Evolutionary conservation across 1,140 invertebrate genomes (phyloP), one percentile per base, ranked within the genome.

Genomic region (Calephelis nemesis): DNA sequence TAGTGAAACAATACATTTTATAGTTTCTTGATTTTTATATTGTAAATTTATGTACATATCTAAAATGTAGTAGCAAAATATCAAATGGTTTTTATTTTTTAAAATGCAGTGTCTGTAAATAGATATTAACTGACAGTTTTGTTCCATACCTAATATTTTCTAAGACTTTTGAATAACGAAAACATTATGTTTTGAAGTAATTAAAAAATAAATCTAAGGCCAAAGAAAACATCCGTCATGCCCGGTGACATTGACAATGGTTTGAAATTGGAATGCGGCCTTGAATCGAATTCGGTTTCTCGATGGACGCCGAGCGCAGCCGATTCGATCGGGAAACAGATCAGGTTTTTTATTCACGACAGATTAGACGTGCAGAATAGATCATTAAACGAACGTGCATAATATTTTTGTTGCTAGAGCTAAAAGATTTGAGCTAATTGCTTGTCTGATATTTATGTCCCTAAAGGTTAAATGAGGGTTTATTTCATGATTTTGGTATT

Each of bases 231-330:
- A 85, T 84, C 78, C 76, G 79, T 84, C 83, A 84, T 82, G 69
- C 68, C 69, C 75, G 60, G 72, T 74, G 87, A 90, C 87, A 90
- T 90, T 90, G 85, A 88, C 86, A 90, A 86, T 87, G 86, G 81
- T 85, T 85, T 83, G 82, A 84, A 85, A 77, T 76, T 83, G 84
- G 86, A 83, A 88, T 88, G 87, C 77, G 86, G 81, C 87, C 87
- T 88, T 90, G 87, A 80, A 79, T 76, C 79, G 79, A 81, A 82
- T 85, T 87, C 86, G 85, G 80, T 81, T 81, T 77, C 81, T 83
- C 82, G 80, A 76, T 76, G 74, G 79, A 79, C 76, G 77, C 71
- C 71, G 71, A 74, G 74, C 72, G 73, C 73, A 74, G 58, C 64
- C 74, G 78, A 80, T 83, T 84, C 74, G 81, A 82, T 82, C 86